Evolutionary conservation across 2,888 invertebrate genomes (phyloP), one percentile per base, ranked within the genome.

Genomic region (Chloroclystis v-ata): DNA sequence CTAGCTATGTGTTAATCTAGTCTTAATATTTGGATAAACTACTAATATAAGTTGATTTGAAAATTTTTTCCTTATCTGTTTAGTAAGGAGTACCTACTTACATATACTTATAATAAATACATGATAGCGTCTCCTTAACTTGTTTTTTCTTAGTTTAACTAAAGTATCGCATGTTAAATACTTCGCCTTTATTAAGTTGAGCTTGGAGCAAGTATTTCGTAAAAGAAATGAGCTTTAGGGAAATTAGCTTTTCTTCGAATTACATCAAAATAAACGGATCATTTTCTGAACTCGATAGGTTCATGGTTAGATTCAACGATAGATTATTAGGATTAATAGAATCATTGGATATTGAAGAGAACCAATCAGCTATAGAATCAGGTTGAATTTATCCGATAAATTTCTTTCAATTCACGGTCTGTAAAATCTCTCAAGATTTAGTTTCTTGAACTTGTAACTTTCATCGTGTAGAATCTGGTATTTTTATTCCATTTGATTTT

Each of bases 361-460:
- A 38, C 42, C 46, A 46, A 50, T 46, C 42, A 50, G 39, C 42
- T 43, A 33, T 32, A 5, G 39, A 42, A 43, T 45, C 11, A 28
- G 28, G 37, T 49, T 41, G 5, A 14, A 33, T 16, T 38, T 43
- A 29, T 38, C 13, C 30, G 38, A 46, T 42, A 24, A 26, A 39
- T 33, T 28, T 38, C 16, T 10, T 20, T 13, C 10, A 3, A 28
- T 33, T 20, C 20, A 20, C 20, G 20, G 5, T 4, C 20, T 20
- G 20, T 20, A 20, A 41, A 7, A 5, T 20, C 20, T 20, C 20
- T 20, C 20, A 20, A 20, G 20, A 20, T 20, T 20, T 20, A 2
- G 20, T 20, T 20, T 20, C 5, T 20, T 20, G 3, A 20, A 20
- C 20, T 4, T 20, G 2, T 5, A 20, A 20, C 20, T 4, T 4